Evolutionary conservation across 2,797 vertebrate species (phyloP), one percentile per base, ranked within the genome.

Genomic region (Mus minutoides): DNA sequence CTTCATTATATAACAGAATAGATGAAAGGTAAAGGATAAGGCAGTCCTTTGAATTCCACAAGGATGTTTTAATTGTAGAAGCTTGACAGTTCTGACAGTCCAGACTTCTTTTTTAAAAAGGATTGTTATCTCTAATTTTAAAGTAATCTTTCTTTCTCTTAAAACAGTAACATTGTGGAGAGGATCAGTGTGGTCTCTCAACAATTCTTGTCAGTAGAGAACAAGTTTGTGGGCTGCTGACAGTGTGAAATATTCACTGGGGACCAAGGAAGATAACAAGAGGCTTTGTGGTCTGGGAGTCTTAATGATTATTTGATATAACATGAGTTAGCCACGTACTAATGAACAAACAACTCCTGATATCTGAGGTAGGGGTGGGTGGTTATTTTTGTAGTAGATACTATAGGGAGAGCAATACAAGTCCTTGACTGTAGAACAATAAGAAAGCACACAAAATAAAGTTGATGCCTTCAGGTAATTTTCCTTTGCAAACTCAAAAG

Each of bases 51-150:
- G 64, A 88, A 78, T 71, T 29, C 88, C 49, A 19, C 4, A 90
- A 93, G 94, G 84, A 46, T 24, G 11, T 90, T 96, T 96, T 6
- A 49, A 90, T 86, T 88, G 22, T 88, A 56, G 29, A 31, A 87
- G 76, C 43, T 40, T 91, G 94, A 91, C 34, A 78, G 49, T 56
- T 79, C 71, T 87, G 31, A 85, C 83, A 93, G 26, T 90, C 92
- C 76, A 80, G 26, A 40, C 0, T 49, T 60, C 88, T 97, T 49
- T 37, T 56, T 80, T 12, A 97, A 97, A 97, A 97, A 96, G 95
- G 98, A 94, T 71, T 16, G 22, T 94, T 79, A 58, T 93, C 77
- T 69, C 2, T 4, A 94, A 95, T 96, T 96, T 54, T 78, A 92
- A 88, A 8, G 0, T 83, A 83, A 96, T 96, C 92, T 97, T 90